Base-by-base conservation (phyloP, 2,113 vertebrate genomes). In the Thinocorus orbignyianus region DNA sequence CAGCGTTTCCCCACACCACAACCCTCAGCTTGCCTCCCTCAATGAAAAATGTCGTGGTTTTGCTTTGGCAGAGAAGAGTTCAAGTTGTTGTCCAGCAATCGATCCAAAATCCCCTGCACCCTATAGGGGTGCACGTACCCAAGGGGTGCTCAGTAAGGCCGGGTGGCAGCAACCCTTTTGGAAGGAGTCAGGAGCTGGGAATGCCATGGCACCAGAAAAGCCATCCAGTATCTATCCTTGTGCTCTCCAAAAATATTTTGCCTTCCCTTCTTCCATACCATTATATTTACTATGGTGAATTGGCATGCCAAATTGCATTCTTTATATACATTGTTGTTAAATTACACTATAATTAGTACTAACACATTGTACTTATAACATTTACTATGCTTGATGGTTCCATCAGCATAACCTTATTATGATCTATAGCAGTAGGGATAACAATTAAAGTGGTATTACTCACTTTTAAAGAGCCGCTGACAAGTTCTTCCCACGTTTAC, bases 271-370 rank as follows among this genome's bases (percentile, higher is more conserved):
- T 81, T 92, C 33, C 55, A 58, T 81, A 71, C 82, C 81, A 69
- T 90, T 84, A 74, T 66, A 88, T 95, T 88, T 91, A 70, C 66
- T 71, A 33, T 14, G 17, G 83, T 69, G 86, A 92, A 92, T 69
- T 93, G 91, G 69, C 95, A 94, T 68, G 61, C 73, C 86, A 92
- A 93, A 92, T 92, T 88, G 77, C 49, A 55, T 82, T 84, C 86
- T 86, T 61, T 49, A 81, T 88, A 93, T 71, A 82, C 15, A 62
- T 72, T 82, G 84, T 66, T 96, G 92, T 88, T 93, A 90, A 94
- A 95, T 96, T 95, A 87, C 73, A 74, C 52, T 72, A 41, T 89
- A 96, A 97, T 97, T 96, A 96, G 76, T 66, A 49, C 65, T 85
- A 92, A 91, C 76, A 95, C 93, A 92, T 62, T 94, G 71, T 86